A percentile compares a stretch with the other conserved stretches of the same genome.
Conservation (phyloP, 2,113 vertebrate genomes). For the Pedetes capensis region DNA sequence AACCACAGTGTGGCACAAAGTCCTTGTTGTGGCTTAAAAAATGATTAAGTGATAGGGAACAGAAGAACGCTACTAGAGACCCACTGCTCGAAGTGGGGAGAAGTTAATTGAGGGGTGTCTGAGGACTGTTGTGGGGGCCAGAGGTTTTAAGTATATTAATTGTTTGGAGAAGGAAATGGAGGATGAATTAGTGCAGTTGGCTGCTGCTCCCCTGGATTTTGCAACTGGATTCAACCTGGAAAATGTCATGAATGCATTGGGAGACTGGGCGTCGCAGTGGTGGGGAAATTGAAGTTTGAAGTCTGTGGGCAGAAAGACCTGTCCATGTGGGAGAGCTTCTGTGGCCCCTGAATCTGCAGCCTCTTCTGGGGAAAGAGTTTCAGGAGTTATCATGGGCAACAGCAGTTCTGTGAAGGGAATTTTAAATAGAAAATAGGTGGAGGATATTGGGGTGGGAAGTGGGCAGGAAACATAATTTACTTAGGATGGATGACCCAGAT, state of each 20-base stretch:
- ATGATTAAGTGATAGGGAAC: slow-evolving; percentile 68
- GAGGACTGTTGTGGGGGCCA: slow-evolving; percentile 33
- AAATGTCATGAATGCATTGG: neutral
- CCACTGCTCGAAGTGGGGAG: slow-evolving; percentile 33
- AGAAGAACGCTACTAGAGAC: slow-evolving; percentile 27
- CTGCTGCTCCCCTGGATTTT: neutral
- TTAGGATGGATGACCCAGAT: neutral
- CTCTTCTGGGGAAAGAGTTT: neutral
- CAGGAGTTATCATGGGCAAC: neutral
- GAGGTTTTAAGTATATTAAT: slow-evolving; percentile 72
- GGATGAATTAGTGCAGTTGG: neutral
- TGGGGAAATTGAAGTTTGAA: neutral
- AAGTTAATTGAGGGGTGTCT: slow-evolving; percentile 70
- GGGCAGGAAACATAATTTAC: neutral
- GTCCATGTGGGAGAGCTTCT: fast-evolving
- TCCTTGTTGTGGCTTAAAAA: slow-evolving; percentile 76
- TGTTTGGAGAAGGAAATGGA: slow-evolving; percentile 63
- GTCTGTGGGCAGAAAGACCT: neutral
- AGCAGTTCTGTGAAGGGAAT: neutral
- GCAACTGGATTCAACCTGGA: neutral
- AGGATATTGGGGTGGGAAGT: neutral
- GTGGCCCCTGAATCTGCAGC: neutral
- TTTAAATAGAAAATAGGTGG: neutral
- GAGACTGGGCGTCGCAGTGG: neutral
- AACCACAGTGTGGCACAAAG: slow-evolving; percentile 71